Conservation (phyloP, 2,888 invertebrate genomes). For the Ephialtes manifestator region DNA sequence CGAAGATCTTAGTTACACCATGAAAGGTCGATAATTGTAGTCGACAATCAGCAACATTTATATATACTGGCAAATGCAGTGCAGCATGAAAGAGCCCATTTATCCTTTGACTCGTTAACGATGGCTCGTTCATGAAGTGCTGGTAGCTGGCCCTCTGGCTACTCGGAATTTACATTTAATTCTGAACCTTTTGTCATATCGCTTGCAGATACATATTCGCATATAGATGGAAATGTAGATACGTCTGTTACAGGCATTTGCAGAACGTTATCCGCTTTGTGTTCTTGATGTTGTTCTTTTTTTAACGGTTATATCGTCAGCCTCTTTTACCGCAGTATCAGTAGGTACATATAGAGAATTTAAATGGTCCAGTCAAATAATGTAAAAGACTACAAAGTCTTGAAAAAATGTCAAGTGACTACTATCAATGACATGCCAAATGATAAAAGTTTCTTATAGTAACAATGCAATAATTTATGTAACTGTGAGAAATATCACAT, state of each 20-base stretch:
- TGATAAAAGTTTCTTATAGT: too few relatives aligned
- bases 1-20: neutral
- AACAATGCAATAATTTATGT: too few relatives aligned
- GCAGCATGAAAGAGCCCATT: neutral
- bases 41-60: neutral
- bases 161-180: constrained; percentile 2
- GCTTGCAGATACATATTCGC: neutral
- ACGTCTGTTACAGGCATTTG: constrained; percentile 12
- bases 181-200: constrained; percentile 2
- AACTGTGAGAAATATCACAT: too few relatives aligned
- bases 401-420: too few relatives aligned
- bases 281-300: neutral
- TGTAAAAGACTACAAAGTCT: too few relatives aligned
- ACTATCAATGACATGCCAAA: too few relatives aligned
- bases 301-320: neutral
- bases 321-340: neutral
- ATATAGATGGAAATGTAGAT: neutral
- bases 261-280: neutral
- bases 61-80: neutral
- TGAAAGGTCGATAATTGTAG: neutral
- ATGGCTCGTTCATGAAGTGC: neutral
- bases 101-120: constrained; percentile 6
- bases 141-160: neutral
- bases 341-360: neutral
- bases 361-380: too few relatives aligned